A percentile compares a stretch with the other conserved stretches of the same genome.
Evolutionary conservation across 2,888 invertebrate genomes (phyloP).

Genomic region (Blastobasis adustella): DNA sequence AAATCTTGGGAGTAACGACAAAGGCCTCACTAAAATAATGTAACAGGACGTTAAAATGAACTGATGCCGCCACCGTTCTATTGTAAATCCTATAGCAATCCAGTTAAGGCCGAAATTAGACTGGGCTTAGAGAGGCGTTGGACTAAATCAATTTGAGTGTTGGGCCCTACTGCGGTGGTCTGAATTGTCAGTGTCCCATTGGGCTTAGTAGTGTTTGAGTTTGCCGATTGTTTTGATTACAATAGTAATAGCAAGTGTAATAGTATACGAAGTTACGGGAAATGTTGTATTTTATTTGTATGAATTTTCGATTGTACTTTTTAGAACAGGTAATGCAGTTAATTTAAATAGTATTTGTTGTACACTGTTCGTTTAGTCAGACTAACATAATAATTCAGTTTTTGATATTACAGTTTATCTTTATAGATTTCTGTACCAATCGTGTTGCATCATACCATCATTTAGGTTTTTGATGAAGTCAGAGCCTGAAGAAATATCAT

Average conservation of each 20-base stretch:
- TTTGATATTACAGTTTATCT: too few species aligned
- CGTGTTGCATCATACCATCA: too few species aligned
- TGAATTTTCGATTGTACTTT: too few species aligned
- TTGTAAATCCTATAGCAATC: slow-evolving; percentile 20
- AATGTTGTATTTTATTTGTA: too few species aligned
- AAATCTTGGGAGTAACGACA: slow-evolving; percentile 37
- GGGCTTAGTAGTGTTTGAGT: slow-evolving; percentile 19
- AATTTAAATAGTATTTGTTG: too few species aligned
- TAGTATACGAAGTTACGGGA: too few species aligned
- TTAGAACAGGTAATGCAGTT: too few species aligned
- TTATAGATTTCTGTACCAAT: too few species aligned
- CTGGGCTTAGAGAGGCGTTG: slow-evolving; percentile 10
- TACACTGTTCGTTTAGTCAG: too few species aligned
- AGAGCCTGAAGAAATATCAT: too few species aligned
- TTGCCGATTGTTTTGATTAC: slow-evolving; percentile 12
- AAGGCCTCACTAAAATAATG: slow-evolving; percentile 38
- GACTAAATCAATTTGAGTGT: slow-evolving; percentile 34
- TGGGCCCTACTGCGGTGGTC: slow-evolving; percentile 19
- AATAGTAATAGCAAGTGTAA: background rate
- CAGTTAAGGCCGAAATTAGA: slow-evolving; percentile 21
- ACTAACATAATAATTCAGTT: too few species aligned
- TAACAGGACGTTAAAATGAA: slow-evolving; percentile 34
- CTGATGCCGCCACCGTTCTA: slow-evolving; percentile 14
- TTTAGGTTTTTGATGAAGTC: too few species aligned
- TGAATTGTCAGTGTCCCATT: slow-evolving; percentile 7